phyloP scores from a whole-genome alignment of 2,888 invertebrate genomes.

The Lasioglossum lativentre region DNA sequence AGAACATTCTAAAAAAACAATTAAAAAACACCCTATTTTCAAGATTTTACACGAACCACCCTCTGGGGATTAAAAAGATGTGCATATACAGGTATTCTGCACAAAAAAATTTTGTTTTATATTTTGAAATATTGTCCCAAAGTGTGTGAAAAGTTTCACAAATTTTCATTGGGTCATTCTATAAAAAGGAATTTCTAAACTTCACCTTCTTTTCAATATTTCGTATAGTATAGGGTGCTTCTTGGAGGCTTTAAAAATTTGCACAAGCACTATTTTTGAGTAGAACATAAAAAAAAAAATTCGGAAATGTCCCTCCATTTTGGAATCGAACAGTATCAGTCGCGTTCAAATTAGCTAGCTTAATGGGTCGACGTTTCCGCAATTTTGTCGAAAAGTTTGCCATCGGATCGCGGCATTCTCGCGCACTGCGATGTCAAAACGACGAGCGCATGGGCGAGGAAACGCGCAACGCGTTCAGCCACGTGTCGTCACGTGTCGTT shows the following conservation, averaged over 20 bases:
- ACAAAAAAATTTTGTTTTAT: not conserved
- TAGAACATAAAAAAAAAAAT: not conserved
- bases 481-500: slow-evolving; percentile 83
- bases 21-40: too few species aligned
- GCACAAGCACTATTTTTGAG: too few species aligned
- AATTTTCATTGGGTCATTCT: not conserved
- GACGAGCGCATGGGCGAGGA: slow-evolving; percentile 29
- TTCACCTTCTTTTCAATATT: not conserved
- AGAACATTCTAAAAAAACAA: too few species aligned
- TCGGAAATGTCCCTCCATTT: not conserved
- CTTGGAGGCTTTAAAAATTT: too few species aligned
- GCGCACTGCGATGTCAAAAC: not conserved
- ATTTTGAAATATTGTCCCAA: not conserved
- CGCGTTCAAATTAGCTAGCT: not conserved
- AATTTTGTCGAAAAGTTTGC: not conserved
- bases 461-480: slow-evolving; percentile 59
- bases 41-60: too few species aligned
- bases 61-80: too few species aligned
- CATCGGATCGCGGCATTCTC: slow-evolving; percentile 1
- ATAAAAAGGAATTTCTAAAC: not conserved
- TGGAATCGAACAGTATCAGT: not conserved
- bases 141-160: not conserved
- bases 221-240: too few species aligned
- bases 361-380: not conserved
- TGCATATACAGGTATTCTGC: too few species aligned